Percentiles rank a stretch among this genome's conserved stretches.
Conservation (phyloP, 2,113 vertebrate genomes). For the Atrichornis clamosus region DNA sequence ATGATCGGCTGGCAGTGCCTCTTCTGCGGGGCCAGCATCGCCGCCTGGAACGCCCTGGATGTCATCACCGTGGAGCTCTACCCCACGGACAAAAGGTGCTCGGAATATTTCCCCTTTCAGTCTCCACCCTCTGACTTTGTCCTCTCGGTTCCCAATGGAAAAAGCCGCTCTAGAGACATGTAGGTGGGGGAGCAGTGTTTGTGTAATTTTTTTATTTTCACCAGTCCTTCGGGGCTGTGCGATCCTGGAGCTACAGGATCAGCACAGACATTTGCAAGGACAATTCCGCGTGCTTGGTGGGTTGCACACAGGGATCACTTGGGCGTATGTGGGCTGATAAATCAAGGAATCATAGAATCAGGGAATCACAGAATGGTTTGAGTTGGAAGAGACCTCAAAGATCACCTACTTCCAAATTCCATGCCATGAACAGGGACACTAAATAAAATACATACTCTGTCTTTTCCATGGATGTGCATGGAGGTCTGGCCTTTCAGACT, state of each 20-base stretch:
- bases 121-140: background rate
- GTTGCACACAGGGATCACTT: fast-evolving
- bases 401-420: background rate
- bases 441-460: background rate
- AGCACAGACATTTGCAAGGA: background rate
- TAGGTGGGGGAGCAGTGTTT: background rate
- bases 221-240: background rate
- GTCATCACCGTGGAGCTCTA: constrained; percentile 96
- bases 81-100: constrained; percentile 89
- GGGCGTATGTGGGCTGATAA: background rate
- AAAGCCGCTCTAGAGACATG: fast-evolving
- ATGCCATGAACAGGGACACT: background rate
- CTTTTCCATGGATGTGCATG: background rate
- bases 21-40: constrained; percentile 89
- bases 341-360: background rate
- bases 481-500: background rate
- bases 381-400: background rate
- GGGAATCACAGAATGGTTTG: background rate
- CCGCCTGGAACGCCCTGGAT: constrained; percentile 93
- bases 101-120: background rate
- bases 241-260: background rate
- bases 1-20: constrained; percentile 97
- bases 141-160: fast-evolving
- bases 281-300: fast-evolving
- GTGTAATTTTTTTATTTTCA: background rate